Conservation (phyloP, 2,797 vertebrate species). For the Gorsachius magnificus region DNA sequence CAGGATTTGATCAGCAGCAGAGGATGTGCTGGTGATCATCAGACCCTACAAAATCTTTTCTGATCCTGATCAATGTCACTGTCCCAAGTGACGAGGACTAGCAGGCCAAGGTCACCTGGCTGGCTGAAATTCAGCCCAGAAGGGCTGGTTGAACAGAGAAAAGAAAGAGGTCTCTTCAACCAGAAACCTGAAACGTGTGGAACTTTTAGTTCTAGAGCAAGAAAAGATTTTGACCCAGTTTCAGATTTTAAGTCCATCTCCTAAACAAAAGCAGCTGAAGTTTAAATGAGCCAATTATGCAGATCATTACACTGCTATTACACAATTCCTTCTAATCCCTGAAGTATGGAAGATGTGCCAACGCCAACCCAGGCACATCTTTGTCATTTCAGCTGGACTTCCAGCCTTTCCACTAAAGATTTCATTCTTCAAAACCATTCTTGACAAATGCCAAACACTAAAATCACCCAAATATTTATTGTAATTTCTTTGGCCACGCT, state of each 20-base stretch:
- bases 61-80: neutral
- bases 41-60: neutral
- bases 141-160: neutral
- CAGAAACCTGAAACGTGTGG: neutral
- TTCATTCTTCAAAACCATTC: conserved; percentile 37
- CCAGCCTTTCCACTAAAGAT: conserved; percentile 35
- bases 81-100: neutral
- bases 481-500: conserved; percentile 44
- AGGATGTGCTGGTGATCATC: neutral
- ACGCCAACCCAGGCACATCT: conserved; percentile 48
- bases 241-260: conserved; percentile 45
- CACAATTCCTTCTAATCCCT: conserved; percentile 66
- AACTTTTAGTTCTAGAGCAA: conserved; percentile 31
- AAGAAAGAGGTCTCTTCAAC: neutral
- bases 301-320: conserved; percentile 62
- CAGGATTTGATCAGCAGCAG: neutral
- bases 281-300: conserved; percentile 61
- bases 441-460: conserved; percentile 41
- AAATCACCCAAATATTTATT: conserved; percentile 63
- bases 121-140: neutral
- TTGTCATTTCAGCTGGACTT: conserved; percentile 59
- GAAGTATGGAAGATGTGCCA: conserved; percentile 64
- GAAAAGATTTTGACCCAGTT: conserved; percentile 58
- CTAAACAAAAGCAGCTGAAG: conserved; percentile 70
- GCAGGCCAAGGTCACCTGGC: neutral